Evolutionary conservation across 2,797 vertebrate genomes (phyloP), one percentile per base, ranked within the genome.

Genomic region (Takifugu rubripes): DNA sequence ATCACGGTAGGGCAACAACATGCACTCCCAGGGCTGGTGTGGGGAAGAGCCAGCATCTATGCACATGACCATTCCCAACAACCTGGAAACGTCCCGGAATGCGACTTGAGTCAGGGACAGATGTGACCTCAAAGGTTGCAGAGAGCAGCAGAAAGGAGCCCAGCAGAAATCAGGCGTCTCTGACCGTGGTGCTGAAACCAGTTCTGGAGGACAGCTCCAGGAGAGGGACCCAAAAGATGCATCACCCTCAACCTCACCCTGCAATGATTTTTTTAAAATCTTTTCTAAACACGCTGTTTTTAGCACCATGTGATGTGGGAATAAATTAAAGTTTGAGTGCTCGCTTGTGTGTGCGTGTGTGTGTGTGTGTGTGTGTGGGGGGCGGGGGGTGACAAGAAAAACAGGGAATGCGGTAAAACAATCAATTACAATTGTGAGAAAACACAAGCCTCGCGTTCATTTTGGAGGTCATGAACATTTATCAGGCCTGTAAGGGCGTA

Each of bases 121-220:
- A n/a, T 46, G 17, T 46, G 44, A 21, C 3, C 44, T 21, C 2
- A 8, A 46, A 7, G 44, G 44, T 46, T 46, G 3, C 6, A 46
- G 6, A 46, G 8, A 17, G 9, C 5, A 21, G 7, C 2, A 46
- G 5, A 44, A 8, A 44, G 5, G 11, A 46, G 8, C 5, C 1
- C 16, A 21, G 44, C 16, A n/a, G 44, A 21, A 46, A 8, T 3
- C n/a, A 17, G 9, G 44, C 21, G 44, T 46, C 44, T n/a, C 44
- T 46, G 88, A 65, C 89, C 88, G 44, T 86, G 86, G 87, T 90
- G 78, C 87, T 91, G 89, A 90, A 90, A 74, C 45, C 6, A 49
- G 9, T 46, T 21, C 44, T 21, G n/a, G 16, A 46, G 44, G 36
- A 40, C 36, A 40, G 36, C 36, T 40, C 36, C 36, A 1, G 12